Conservation (phyloP, 2,113 vertebrate genomes). For the Nanorana parkeri region DNA sequence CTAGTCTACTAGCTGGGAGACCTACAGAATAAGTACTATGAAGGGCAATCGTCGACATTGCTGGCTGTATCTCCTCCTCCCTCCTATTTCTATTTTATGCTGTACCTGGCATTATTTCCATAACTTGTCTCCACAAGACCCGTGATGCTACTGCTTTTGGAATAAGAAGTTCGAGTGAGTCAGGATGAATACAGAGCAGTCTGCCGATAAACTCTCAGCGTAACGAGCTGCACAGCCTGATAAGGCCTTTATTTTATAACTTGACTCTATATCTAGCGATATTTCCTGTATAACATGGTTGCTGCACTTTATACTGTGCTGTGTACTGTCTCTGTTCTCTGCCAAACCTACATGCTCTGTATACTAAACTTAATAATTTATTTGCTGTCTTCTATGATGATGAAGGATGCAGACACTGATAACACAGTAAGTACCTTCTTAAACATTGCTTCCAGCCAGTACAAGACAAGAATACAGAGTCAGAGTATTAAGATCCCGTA, state of each 20-base stretch:
- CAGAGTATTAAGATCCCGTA: not conserved
- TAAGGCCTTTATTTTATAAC: conserved; percentile 34
- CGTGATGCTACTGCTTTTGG: conserved; percentile 40
- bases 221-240: conserved; percentile 23
- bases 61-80: conserved; percentile 25
- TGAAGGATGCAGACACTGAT: not conserved
- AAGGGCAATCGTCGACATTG: not conserved
- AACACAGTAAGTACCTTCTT: not conserved
- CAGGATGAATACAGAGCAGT: conserved; percentile 44
- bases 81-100: conserved; percentile 30
- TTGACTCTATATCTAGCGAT: not conserved
- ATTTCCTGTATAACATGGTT: not conserved
- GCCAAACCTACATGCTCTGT: not conserved
- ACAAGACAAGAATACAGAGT: not conserved
- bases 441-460: not conserved
- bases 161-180: conserved; percentile 25
- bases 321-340: not conserved
- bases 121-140: conserved; percentile 39
- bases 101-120: conserved; percentile 47
- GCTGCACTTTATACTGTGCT: not conserved
- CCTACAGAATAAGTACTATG: conserved; percentile 30
- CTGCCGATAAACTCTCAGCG: conserved; percentile 31
- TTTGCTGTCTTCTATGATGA: not conserved
- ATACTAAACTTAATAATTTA: not conserved
- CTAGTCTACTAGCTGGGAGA: conserved; percentile 25